Evolutionary conservation across 1,140 invertebrate genomes (phyloP).

Genomic region (Periplaneta americana): DNA sequence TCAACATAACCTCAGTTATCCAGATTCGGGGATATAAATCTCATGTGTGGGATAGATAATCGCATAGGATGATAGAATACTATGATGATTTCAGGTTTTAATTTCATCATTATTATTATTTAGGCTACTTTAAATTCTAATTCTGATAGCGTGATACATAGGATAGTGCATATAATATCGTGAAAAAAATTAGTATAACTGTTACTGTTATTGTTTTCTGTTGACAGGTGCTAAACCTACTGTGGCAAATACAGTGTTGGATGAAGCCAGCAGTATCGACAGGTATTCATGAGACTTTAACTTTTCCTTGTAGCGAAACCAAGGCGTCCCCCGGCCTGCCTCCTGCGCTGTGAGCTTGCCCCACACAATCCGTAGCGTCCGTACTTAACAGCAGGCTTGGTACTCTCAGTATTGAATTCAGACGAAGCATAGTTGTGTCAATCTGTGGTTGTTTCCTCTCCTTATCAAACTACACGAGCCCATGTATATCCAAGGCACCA

Average conservation of each 20-base stretch:
- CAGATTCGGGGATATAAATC: no score
- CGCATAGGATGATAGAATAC: no score
- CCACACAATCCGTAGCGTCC: neutral
- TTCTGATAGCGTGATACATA: no score
- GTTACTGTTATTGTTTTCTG: neutral
- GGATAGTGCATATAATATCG: no score
- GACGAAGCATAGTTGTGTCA: neutral
- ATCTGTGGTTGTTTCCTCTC: neutral
- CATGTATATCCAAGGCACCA: neutral
- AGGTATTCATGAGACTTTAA: slow-evolving; percentile 3
- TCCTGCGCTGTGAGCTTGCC: neutral
- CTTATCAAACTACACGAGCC: neutral
- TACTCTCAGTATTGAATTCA: neutral
- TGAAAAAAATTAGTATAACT: neutral
- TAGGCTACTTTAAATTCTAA: no score
- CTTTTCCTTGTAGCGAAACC: neutral
- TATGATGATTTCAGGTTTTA: no score
- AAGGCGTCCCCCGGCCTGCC: neutral
- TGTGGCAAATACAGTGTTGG: slow-evolving; percentile 1
- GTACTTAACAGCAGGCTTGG: neutral
- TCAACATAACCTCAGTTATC: no score
- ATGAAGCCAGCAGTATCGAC: neutral
- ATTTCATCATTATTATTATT: no score
- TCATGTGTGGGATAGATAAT: no score
- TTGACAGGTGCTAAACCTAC: slow-evolving; percentile 4